Evolutionary conservation across 2,888 invertebrate genomes (phyloP), one percentile per base, ranked within the genome.

Genomic region (Catotricha subobsoleta): DNA sequence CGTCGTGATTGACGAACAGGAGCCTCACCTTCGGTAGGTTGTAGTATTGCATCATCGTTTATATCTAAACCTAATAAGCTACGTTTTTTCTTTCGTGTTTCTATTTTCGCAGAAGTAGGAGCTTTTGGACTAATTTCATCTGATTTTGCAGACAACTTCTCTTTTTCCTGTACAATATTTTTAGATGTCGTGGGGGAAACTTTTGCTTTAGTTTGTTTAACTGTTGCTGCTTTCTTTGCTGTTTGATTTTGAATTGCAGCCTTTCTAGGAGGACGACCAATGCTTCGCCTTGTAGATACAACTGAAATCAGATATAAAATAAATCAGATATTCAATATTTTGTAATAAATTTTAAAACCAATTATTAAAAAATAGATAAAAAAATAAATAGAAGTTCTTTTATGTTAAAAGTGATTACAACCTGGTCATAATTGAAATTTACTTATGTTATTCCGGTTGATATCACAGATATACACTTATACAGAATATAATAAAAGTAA

Each of bases 1-100:
- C 91, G 68, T 1, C 88, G 67, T 2, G 86, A 86, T 53, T 83
- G 81, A 7, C 90, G 64, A 4, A 86, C 78, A 1, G 62, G 62
- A 1, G 50, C 37, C 0, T 55, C 54, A 12, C 16, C 46, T 41
- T 61, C 60, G 2, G 54, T 49, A 15, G 59, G 58, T 3, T 60
- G 58, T 18, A 59, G 54, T n/a, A 57, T 58, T 10, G 16, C 25
- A 27, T 35, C 18, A 29, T 42, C 39, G 10, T 34, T 36, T 18
- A 36, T 27, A 18, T 33, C 42, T 15, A 41, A 27, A 13, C 36
- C 44, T 10, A 39, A 25, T n/a, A 31, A 27, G 34, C 46, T 39
- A 31, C 43, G 40, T 27, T 43, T 41, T 28, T 34, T 27, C n/a
- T 34, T 20, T 16, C 40, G 12, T 39, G 39, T 35, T 19, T 41